Evolutionary conservation across 2,888 invertebrate species (phyloP).

Genomic region (Tenthredo amoena): DNA sequence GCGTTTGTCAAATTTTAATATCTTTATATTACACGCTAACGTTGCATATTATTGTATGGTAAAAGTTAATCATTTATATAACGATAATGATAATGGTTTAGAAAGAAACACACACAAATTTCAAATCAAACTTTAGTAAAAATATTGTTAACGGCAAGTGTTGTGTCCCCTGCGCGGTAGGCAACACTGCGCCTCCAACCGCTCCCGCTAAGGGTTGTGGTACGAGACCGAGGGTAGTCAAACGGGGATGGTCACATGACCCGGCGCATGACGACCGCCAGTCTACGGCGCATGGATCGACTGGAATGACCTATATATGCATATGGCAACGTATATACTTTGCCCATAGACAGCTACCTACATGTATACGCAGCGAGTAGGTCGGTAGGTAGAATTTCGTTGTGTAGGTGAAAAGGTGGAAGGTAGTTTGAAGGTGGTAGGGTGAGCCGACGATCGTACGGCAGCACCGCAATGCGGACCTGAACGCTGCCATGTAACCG

Average conservation of each 20-base stretch:
- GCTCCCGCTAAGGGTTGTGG: constrained; percentile 51
- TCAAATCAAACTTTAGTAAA: constrained; percentile 60
- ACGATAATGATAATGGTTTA: constrained; percentile 54
- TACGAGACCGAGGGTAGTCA: constrained; percentile 23
- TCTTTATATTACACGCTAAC: constrained; percentile 45
- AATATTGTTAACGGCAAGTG: constrained; percentile 67
- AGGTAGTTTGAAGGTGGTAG: constrained; percentile 53
- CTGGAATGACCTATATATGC: constrained; percentile 57
- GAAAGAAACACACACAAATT: constrained; percentile 61
- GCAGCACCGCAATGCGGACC: constrained; percentile 78
- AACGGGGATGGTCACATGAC: constrained; percentile 54
- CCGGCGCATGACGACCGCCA: constrained; percentile 67
- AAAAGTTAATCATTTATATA: constrained; percentile 21
- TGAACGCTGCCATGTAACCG: constrained; percentile 72
- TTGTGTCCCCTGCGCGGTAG: constrained; percentile 72
- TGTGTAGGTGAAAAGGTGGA: constrained; percentile 47
- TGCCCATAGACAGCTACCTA: constrained; percentile 11
- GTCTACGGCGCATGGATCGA: constrained; percentile 75
- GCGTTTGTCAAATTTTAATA: not conserved
- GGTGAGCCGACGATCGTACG: constrained; percentile 69
- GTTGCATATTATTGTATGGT: constrained; percentile 35
- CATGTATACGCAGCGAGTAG: constrained; percentile 6
- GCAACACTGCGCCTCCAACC: constrained; percentile 69
- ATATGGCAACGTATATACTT: not conserved
- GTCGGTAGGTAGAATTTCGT: constrained; percentile 25